Evolutionary conservation across 2,113 vertebrate species (phyloP), one percentile per base, ranked within the genome.

Genomic region (Chaetodon auriga): DNA sequence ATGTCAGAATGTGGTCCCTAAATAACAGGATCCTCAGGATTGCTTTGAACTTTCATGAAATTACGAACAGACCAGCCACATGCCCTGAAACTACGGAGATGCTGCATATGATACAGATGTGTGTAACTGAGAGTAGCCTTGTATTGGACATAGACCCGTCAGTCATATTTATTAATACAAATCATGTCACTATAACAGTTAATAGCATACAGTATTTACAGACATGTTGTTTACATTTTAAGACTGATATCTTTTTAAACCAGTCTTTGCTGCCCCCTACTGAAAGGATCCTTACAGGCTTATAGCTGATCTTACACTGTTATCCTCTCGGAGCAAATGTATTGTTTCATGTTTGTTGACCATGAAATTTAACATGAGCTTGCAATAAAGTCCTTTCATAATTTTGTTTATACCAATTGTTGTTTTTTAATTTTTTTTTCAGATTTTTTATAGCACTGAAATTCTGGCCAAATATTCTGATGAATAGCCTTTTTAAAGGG

Each of bases 241-340:
- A 76, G 62, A 80, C 65, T 81, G 77, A 80, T 78, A 86, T 78
- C 51, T 51, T 79, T 75, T 72, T 76, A 74, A 77, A 54, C 30
- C 1, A 57, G 55, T 68, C 68, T 91, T 69, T 93, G 90, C 90
- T 93, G 90, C 90, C 91, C 83, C 74, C 90, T 93, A 77, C 76
- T 87, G 92, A 80, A 70, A 86, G 2, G 38, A 81, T 68, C 53
- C 38, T 65, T 18, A 14, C n/a, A 41, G 30, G 25, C 58, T 62
- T 55, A 58, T 12, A 71, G 49, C 57, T 70, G 51, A 62, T 72
- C 15, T 81, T 69, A 74, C 0, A 73, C 68, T 89, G 48, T 66
- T 69, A 62, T 51, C 15, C 21, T 78, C 48, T 57, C 19, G 69
- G 60, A 81, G 63, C 4, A 77, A 85, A 74, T 79, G 35, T 43